A percentile compares a stretch with the other conserved stretches of the same genome.
Evolutionary conservation across 2,797 vertebrate genomes (phyloP).

Genomic region (Urocyon cinereoargenteus): DNA sequence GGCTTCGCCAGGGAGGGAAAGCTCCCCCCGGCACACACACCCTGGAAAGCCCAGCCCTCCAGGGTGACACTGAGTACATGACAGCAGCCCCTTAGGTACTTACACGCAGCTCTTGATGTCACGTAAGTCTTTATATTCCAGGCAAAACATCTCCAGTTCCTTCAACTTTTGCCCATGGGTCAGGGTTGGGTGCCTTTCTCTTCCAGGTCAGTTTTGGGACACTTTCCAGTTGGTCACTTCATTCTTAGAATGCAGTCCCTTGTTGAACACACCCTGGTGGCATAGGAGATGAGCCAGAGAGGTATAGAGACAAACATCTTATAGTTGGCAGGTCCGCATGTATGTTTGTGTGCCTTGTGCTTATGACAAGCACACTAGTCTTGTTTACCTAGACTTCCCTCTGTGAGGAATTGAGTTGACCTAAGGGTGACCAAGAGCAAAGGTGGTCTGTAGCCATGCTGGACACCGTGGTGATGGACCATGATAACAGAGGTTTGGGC

Average conservation of each 20-base stretch:
- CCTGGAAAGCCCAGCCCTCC: no score
- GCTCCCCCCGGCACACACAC: rapidly evolving
- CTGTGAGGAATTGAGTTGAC: background rate
- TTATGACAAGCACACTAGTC: background rate
- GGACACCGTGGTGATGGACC: background rate
- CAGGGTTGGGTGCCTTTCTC: no score
- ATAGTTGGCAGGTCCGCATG: background rate
- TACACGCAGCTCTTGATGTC: background rate
- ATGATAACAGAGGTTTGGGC: background rate
- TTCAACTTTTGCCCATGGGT: background rate
- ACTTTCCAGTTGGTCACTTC: background rate
- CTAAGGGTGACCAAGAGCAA: background rate
- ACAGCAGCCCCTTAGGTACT: background rate
- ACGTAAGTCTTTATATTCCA: background rate
- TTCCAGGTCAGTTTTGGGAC: background rate
- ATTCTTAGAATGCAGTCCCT: background rate
- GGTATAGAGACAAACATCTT: no score
- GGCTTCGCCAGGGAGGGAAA: background rate
- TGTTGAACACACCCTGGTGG: rapidly evolving
- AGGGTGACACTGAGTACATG: rapidly evolving
- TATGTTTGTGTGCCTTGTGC: no score
- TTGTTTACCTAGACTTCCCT: background rate
- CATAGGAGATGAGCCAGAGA: background rate
- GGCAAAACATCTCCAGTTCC: background rate
- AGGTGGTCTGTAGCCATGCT: background rate